A percentile compares a stretch with the other conserved stretches of the same genome.
Conservation (phyloP, 2,888 invertebrate species). For the Temnothorax unifasciatus region DNA sequence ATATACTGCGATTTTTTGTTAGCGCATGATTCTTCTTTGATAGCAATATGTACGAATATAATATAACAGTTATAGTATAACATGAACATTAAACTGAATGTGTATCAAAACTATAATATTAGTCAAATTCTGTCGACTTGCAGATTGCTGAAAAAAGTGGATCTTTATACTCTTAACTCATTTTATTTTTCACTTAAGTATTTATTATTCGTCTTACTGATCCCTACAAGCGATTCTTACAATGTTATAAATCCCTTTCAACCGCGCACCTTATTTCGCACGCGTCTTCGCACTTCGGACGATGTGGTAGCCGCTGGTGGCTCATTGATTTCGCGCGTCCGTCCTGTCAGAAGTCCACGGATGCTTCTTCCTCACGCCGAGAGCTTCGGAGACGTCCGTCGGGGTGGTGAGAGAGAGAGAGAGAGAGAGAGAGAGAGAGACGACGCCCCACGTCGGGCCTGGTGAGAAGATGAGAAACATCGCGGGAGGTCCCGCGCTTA, state of each 20-base stretch:
- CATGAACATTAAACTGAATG: not conserved
- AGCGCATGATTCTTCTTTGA: not conserved
- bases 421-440: conserved; percentile 49
- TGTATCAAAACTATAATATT: not conserved
- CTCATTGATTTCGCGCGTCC: conserved; percentile 67
- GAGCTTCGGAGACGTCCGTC: conserved; percentile 40
- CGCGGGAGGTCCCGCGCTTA: conserved; percentile 83
- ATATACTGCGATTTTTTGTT: not conserved
- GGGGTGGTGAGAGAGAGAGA: conserved; percentile 48
- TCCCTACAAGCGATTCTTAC: not conserved
- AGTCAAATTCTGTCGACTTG: not conserved
- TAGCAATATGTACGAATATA: not conserved
- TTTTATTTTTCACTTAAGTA: not conserved
- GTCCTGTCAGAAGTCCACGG: conserved; percentile 55
- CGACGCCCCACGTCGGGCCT: conserved; percentile 59
- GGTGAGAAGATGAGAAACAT: conserved; percentile 84
- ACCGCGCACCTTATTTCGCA: conserved; percentile 27
- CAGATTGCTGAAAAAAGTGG: not conserved
- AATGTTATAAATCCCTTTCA: not conserved
- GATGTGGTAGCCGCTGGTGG: conserved; percentile 62
- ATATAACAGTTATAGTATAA: not conserved
- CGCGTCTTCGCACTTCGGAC: conserved; percentile 22
- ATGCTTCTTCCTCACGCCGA: conserved; percentile 55
- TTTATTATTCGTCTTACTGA: conserved; percentile 22
- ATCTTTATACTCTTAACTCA: not conserved